Evolutionary conservation across 2,797 vertebrate genomes (phyloP).

Genomic region (Sebastes taczanowskii): DNA sequence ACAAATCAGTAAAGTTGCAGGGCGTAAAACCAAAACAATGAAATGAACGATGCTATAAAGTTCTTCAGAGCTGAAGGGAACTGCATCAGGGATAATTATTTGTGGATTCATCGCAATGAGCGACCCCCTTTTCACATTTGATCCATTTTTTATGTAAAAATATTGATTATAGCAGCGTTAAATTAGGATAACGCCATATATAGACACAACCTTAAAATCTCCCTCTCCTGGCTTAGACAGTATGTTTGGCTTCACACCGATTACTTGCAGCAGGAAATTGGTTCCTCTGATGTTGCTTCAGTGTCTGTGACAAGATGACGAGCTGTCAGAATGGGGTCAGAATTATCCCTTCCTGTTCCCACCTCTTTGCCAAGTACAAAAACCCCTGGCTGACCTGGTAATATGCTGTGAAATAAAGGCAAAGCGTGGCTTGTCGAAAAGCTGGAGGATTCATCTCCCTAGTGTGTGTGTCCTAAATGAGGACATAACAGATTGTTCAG

Average conservation of each 20-base stretch:
- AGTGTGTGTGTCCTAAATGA: conserved; percentile 5
- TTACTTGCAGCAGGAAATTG: conserved; percentile 35
- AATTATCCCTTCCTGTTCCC: conserved; percentile 37
- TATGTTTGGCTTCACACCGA: conserved; percentile 22
- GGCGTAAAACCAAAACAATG: background rate
- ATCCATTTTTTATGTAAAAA: background rate
- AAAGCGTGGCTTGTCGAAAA: background rate
- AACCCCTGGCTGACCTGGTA: conserved; percentile 18
- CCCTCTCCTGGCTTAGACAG: conserved; percentile 10
- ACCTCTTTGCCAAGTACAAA: conserved; percentile 41
- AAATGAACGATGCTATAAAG: background rate
- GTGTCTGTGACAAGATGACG: conserved; percentile 45
- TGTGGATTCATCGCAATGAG: background rate
- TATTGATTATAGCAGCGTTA: background rate
- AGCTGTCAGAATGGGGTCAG: conserved; percentile 63
- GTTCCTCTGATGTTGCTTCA: conserved; percentile 46
- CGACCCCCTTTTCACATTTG: background rate
- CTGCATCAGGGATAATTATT: background rate
- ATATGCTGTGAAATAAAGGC: conserved; percentile 46
- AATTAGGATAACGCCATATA: background rate
- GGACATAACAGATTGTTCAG: conserved; percentile 19
- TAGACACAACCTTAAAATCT: background rate
- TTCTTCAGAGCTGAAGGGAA: background rate
- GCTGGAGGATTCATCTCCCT: conserved; percentile 18
- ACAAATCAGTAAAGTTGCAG: background rate